A percentile compares a stretch with the other conserved stretches of the same genome.
Conservation (phyloP, 2,113 vertebrate genomes). For the Aythya baeri region DNA sequence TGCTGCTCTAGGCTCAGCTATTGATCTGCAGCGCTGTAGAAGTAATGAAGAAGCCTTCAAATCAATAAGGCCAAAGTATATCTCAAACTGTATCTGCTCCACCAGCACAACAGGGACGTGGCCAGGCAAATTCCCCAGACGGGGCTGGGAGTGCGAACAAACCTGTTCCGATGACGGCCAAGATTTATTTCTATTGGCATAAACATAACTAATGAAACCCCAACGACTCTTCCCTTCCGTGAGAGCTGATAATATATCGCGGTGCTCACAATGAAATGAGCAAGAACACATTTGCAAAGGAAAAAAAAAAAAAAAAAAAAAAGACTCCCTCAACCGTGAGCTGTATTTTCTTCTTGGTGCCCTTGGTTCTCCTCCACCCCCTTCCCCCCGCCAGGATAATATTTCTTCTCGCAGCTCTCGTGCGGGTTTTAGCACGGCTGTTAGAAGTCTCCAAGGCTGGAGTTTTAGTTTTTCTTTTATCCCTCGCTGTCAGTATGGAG, state of each 20-base stretch:
- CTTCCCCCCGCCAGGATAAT: conserved; percentile 51
- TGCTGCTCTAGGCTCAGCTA: conserved; percentile 71
- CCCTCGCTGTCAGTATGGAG: conserved; percentile 21
- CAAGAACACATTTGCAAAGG: conserved; percentile 64
- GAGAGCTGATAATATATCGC: conserved; percentile 68
- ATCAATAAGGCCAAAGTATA: conserved; percentile 78
- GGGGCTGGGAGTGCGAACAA: not conserved
- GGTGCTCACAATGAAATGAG: conserved; percentile 57
- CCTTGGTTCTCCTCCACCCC: conserved; percentile 44
- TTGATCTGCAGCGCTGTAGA: conserved; percentile 70
- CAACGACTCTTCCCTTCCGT: conserved; percentile 54
- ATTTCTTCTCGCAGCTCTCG: conserved; percentile 32
- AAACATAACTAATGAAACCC: conserved; percentile 78
- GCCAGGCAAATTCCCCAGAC: conserved; percentile 51
- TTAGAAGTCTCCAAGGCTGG: conserved; percentile 51
- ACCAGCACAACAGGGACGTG: conserved; percentile 41
- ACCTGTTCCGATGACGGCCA: not conserved
- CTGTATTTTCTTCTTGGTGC: conserved; percentile 44
- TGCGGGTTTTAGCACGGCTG: not conserved
- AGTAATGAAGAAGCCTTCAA: conserved; percentile 77
- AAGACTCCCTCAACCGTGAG: conserved; percentile 52
- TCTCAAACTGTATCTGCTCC: conserved; percentile 64
- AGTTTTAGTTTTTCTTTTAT: conserved; percentile 45
- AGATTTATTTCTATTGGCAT: conserved; percentile 78
- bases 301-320: not conserved